Percentiles rank a stretch among this genome's conserved stretches.
Conservation (phyloP, 2,797 vertebrate genomes). For the Dendrocincla tyrannina region DNA sequence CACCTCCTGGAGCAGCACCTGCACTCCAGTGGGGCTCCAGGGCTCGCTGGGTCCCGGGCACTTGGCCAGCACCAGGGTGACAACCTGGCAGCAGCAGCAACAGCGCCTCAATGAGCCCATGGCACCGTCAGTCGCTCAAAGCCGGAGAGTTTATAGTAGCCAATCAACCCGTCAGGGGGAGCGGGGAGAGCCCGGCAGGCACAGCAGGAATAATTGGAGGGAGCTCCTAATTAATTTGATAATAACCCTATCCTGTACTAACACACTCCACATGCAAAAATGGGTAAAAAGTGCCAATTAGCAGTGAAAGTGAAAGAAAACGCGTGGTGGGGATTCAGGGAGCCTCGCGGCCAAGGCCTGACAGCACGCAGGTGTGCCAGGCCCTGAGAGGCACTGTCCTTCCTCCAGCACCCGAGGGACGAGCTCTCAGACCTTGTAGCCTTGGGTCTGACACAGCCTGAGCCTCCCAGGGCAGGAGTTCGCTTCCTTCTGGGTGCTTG, state of each 20-base stretch:
- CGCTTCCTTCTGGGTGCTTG: accelerated
- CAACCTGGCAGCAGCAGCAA: accelerated
- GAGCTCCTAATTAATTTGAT: constrained; percentile 71
- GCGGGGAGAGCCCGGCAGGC: constrained; percentile 1
- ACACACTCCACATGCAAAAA: constrained; percentile 52
- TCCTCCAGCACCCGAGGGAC: accelerated
- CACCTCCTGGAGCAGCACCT: neutral
- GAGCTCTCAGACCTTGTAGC: accelerated
- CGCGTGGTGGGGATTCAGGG: neutral
- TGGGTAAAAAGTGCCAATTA: constrained; percentile 50
- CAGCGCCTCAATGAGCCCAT: neutral
- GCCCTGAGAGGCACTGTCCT: neutral
- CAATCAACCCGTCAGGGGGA: neutral
- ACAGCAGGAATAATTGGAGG: constrained; percentile 62
- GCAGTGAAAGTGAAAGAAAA: neutral
- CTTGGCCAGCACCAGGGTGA: accelerated
- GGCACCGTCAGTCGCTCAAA: neutral
- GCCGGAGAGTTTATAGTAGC: neutral
- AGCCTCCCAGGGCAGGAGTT: accelerated
- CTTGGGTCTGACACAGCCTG: neutral
- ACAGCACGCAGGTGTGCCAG: neutral
- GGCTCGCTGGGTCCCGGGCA: accelerated
- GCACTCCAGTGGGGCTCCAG: accelerated
- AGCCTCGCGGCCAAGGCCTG: neutral
- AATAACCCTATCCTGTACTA: constrained; percentile 55